Percentiles rank a stretch among this genome's conserved stretches.
These are phyloP conservation scores for Garra rufa DNA, from an alignment of 2,113 vertebrate species.

Conservation along the genomic window DNA sequence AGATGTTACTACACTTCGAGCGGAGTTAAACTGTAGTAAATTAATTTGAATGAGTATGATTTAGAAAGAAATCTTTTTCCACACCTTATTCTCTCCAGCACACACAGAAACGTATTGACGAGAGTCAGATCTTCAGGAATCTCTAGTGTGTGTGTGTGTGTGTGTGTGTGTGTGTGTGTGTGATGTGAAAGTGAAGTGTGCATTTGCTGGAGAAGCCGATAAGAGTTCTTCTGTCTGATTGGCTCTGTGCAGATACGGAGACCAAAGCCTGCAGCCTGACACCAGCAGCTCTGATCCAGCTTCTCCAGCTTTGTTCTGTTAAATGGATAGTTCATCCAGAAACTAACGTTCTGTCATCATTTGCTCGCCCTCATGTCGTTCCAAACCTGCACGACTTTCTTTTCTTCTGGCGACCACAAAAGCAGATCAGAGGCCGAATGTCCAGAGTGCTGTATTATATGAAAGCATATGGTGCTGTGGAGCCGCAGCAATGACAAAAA, in stretches of 20 bases:
- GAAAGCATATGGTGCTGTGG: background rate
- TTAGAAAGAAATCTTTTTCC: background rate
- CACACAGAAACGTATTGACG: background rate
- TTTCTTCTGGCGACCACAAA: slow-evolving; percentile 4
- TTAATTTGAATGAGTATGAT: too few species aligned
- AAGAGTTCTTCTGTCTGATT: slow-evolving; percentile 15
- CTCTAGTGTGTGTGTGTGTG: background rate
- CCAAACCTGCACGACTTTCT: background rate
- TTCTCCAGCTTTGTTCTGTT: slow-evolving; percentile 19
- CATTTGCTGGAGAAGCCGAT: slow-evolving; percentile 23
- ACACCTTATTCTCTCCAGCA: background rate
- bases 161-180: background rate
- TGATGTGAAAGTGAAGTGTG: slow-evolving; percentile 9
- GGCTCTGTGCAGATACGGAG: slow-evolving; percentile 16
- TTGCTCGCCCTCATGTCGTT: slow-evolving; percentile 5
- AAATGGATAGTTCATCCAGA: background rate
- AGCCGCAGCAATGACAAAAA: slow-evolving; percentile 8
- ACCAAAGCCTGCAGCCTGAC: slow-evolving; percentile 20
- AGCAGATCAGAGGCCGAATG: slow-evolving; percentile 10
- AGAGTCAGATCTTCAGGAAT: slow-evolving; percentile 1
- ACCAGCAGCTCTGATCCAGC: background rate
- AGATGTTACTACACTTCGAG: too few species aligned
- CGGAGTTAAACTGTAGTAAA: too few species aligned
- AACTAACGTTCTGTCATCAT: slow-evolving; percentile 20
- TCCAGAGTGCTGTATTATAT: background rate